These are phyloP conservation scores for Pseudorectes ferrugineus DNA, from an alignment of 2,113 vertebrate genomes.

Conservation along the genomic window DNA sequence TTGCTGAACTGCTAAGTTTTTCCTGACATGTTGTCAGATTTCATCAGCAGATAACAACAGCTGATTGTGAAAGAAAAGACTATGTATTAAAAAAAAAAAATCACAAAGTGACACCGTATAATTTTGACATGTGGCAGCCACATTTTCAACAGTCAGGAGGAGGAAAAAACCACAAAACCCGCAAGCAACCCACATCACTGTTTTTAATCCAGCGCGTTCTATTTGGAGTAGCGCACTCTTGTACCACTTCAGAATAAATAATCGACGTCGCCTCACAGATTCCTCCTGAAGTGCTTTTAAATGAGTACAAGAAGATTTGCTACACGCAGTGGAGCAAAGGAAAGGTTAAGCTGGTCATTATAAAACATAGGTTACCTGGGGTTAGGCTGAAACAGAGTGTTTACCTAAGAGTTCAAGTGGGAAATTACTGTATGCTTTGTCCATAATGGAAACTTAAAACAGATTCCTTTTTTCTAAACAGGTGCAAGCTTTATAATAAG, in stretches of 20 bases:
- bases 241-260: constrained; percentile 12
- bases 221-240: not conserved
- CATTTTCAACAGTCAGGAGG: not conserved
- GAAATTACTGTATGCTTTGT: constrained; percentile 16
- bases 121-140: constrained; percentile 27
- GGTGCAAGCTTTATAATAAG: not conserved
- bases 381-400: not conserved
- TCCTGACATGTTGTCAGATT: constrained; percentile 19
- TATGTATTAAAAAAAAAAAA: not conserved
- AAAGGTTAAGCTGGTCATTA: constrained; percentile 35
- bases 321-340: not conserved
- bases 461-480: not conserved
- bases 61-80: constrained; percentile 8
- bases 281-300: not conserved
- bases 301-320: not conserved
- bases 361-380: not conserved
- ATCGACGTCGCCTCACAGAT: not conserved
- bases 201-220: not conserved
- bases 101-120: not conserved
- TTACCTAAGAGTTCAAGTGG: constrained; percentile 1
- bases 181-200: not conserved
- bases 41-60: constrained; percentile 12
- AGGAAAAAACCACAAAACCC: not conserved
- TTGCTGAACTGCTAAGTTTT: constrained; percentile 1
- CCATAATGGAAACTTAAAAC: not conserved